Evolutionary conservation across 2,113 vertebrate genomes (phyloP).

Genomic region (Fukomys damarensis): DNA sequence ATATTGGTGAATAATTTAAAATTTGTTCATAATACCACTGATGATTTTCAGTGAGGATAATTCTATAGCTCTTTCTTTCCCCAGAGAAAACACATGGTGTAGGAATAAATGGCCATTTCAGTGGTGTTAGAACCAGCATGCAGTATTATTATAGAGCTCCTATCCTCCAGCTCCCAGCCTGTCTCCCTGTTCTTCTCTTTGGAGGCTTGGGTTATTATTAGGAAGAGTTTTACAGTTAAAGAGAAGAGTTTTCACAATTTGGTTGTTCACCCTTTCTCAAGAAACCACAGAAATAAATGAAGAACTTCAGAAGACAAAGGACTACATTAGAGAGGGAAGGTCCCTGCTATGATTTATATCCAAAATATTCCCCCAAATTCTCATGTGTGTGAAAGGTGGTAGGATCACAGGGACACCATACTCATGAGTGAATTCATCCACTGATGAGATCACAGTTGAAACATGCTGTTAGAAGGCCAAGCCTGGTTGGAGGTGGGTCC

Average conservation of each 20-base stretch:
- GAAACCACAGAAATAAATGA: not conserved
- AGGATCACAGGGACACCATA: not conserved
- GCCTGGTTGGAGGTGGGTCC: not conserved
- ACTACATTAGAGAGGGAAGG: not conserved
- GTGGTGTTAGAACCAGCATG: not conserved
- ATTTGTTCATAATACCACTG: not conserved
- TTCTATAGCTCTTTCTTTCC: not conserved
- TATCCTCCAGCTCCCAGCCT: rapidly evolving
- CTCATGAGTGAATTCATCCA: not conserved
- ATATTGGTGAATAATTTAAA: not conserved
- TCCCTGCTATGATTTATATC: not conserved
- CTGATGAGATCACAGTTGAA: not conserved
- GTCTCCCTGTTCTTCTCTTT: not conserved
- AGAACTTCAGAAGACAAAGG: not conserved
- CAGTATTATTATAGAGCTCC: not conserved
- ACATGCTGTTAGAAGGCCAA: too few species aligned
- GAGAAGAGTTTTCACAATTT: not conserved
- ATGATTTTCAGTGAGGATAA: not conserved
- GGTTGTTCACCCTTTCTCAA: not conserved
- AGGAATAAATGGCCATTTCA: not conserved
- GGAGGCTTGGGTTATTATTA: not conserved
- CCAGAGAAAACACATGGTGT: not conserved
- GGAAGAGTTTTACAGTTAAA: not conserved
- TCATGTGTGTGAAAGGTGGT: not conserved
- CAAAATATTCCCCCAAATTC: not conserved